A percentile compares a stretch with the other conserved stretches of the same genome.
Evolutionary conservation across 2,888 invertebrate species (phyloP).

Genomic region (Spodoptera exigua): DNA sequence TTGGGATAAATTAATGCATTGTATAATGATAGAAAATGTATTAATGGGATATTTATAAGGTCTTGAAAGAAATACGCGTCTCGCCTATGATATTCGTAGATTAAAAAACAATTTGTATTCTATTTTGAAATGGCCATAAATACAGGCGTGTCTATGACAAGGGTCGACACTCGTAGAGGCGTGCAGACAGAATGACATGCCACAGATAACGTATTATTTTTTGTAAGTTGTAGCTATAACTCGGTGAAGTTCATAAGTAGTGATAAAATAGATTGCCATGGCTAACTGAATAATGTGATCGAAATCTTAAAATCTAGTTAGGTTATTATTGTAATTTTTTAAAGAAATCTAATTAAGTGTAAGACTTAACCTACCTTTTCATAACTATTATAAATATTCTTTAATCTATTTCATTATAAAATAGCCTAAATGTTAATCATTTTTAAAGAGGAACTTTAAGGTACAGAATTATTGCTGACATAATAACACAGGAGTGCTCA

Average conservation of each 20-base stretch:
- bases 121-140: slow-evolving; percentile 60
- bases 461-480: background rate
- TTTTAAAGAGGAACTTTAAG: background rate
- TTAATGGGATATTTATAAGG: slow-evolving; percentile 5
- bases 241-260: slow-evolving; percentile 26
- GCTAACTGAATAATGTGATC: background rate
- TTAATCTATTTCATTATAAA: no score
- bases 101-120: slow-evolving; percentile 58
- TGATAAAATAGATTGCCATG: slow-evolving; percentile 4
- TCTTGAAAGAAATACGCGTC: slow-evolving; percentile 18
- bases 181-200: slow-evolving; percentile 59
- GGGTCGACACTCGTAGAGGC: slow-evolving; percentile 61
- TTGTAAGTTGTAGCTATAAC: slow-evolving; percentile 41
- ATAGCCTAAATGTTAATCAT: no score
- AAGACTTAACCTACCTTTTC: no score
- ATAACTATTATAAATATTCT: no score
- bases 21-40: background rate
- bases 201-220: slow-evolving; percentile 53
- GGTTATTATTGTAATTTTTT: no score
- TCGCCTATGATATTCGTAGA: slow-evolving; percentile 35
- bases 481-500: slow-evolving; percentile 7
- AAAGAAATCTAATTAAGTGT: no score
- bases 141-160: slow-evolving; percentile 61
- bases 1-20: slow-evolving; percentile 1
- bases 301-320: no score